A percentile compares a stretch with the other conserved stretches of the same genome.
Evolutionary conservation across 2,888 invertebrate genomes (phyloP).

Genomic region (Neria commutata): DNA sequence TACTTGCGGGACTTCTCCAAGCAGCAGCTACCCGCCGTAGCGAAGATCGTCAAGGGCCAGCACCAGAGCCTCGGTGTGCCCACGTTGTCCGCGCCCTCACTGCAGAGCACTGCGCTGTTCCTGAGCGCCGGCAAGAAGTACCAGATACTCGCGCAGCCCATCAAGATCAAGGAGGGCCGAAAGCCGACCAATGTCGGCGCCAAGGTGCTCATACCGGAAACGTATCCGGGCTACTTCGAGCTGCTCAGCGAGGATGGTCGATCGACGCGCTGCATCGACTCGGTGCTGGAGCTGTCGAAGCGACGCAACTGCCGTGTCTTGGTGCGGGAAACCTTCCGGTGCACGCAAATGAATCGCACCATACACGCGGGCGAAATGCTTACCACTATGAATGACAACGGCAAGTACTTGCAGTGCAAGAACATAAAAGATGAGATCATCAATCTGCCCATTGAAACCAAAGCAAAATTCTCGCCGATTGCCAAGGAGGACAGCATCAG

Average conservation of each 20-base stretch:
- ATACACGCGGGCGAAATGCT: slow-evolving; percentile 84
- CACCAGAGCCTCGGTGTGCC: slow-evolving; percentile 91
- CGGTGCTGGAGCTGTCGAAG: slow-evolving; percentile 81
- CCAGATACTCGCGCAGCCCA: slow-evolving; percentile 86
- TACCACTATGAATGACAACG: slow-evolving; percentile 75
- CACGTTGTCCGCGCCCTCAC: slow-evolving; percentile 81
- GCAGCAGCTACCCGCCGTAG: slow-evolving; percentile 80
- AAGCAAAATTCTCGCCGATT: slow-evolving; percentile 89
- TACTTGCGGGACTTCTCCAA: slow-evolving; percentile 68
- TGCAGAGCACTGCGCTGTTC: slow-evolving; percentile 85
- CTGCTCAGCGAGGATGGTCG: slow-evolving; percentile 92
- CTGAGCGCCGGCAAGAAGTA: slow-evolving; percentile 84
- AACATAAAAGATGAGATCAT: slow-evolving; percentile 85
- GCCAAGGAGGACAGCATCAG: slow-evolving; percentile 93
- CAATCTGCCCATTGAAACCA: slow-evolving; percentile 82
- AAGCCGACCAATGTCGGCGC: slow-evolving; percentile 78
- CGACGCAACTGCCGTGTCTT: slow-evolving; percentile 65
- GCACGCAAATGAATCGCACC: slow-evolving; percentile 64
- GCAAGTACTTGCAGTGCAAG: slow-evolving; percentile 84
- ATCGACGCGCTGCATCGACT: slow-evolving; percentile 87
- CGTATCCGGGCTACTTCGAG: slow-evolving; percentile 92
- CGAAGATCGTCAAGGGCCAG: slow-evolving; percentile 92
- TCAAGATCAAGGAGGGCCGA: slow-evolving; percentile 88
- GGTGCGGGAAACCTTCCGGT: slow-evolving; percentile 62
- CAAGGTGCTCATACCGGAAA: slow-evolving; percentile 86